A percentile compares a stretch with the other conserved stretches of the same genome.
phyloP scores from a whole-genome alignment of 1,140 invertebrate species.

The Oppia nitens region DNA sequence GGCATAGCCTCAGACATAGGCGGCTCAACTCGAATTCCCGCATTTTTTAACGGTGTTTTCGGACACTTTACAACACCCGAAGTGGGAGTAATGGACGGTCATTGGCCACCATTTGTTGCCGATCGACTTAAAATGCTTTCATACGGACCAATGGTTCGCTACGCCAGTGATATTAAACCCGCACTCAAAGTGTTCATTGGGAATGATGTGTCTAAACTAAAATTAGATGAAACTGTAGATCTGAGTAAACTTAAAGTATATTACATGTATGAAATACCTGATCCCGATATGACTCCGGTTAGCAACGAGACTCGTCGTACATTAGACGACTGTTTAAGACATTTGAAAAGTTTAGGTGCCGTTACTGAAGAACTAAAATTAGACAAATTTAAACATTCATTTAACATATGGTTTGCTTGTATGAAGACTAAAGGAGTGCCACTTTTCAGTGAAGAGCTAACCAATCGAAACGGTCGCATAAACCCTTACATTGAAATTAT shows the following conservation, averaged over 20 bases:
- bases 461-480: neutral
- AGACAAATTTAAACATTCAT: slow-evolving; percentile 3
- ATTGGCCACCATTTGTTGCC: slow-evolving; percentile 1
- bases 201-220: slow-evolving; percentile 33
- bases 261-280: slow-evolving; percentile 55
- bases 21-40: slow-evolving; percentile 84
- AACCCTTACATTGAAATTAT: slow-evolving; percentile 14
- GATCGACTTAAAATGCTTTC: slow-evolving; percentile 15
- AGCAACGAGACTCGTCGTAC: slow-evolving; percentile 49
- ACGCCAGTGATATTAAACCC: slow-evolving; percentile 30
- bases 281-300: slow-evolving; percentile 52
- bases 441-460: neutral
- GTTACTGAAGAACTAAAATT: neutral
- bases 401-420: neutral
- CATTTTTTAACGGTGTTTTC: slow-evolving; percentile 80
- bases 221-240: slow-evolving; percentile 38
- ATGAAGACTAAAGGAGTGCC: neutral
- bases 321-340: slow-evolving; percentile 29
- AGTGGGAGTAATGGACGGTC: neutral
- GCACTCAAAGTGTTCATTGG: slow-evolving; percentile 24
- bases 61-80: slow-evolving; percentile 58
- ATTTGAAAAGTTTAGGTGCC: neutral
- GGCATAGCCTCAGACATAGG: slow-evolving; percentile 88
- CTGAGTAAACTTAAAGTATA: slow-evolving; percentile 29
- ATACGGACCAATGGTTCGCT: slow-evolving; percentile 35